Percentiles rank a stretch among this genome's conserved stretches.
phyloP scores from a whole-genome alignment of 2,113 vertebrate genomes.

The Toxotes chatareus region DNA sequence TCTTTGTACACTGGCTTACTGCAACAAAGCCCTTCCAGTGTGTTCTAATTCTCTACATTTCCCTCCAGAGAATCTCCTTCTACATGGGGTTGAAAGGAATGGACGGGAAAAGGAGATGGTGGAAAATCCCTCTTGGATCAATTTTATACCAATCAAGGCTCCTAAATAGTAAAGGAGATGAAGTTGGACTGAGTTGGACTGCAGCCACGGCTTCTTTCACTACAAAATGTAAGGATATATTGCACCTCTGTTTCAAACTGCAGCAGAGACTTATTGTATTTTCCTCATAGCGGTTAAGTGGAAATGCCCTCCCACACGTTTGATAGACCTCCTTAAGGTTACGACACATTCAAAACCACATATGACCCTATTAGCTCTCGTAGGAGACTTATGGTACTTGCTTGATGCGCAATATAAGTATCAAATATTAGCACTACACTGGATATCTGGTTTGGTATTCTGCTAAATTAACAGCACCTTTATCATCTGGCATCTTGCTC shows the following conservation, averaged over 20 bases:
- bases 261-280: constrained; percentile 33
- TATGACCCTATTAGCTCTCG: constrained; percentile 37
- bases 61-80: constrained; percentile 40
- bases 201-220: constrained; percentile 44
- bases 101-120: constrained; percentile 36
- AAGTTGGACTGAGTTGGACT: constrained; percentile 58
- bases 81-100: constrained; percentile 57
- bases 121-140: constrained; percentile 71
- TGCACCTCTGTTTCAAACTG: constrained; percentile 38
- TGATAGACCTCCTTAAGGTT: constrained; percentile 47
- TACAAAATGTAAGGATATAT: constrained; percentile 37
- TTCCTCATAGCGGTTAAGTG: background rate
- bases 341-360: constrained; percentile 42
- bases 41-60: constrained; percentile 65
- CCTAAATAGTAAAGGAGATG: constrained; percentile 61
- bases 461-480: constrained; percentile 43
- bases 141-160: constrained; percentile 67
- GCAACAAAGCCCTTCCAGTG: constrained; percentile 62
- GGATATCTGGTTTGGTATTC: constrained; percentile 11
- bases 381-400: constrained; percentile 9
- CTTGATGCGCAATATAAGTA: constrained; percentile 36
- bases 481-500: constrained; percentile 39
- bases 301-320: constrained; percentile 21
- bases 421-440: background rate
- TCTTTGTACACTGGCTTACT: constrained; percentile 53